Percentiles rank a stretch among this genome's conserved stretches.
Evolutionary conservation across 2,888 invertebrate species (phyloP).

Genomic region (Protophormia terraenovae): DNA sequence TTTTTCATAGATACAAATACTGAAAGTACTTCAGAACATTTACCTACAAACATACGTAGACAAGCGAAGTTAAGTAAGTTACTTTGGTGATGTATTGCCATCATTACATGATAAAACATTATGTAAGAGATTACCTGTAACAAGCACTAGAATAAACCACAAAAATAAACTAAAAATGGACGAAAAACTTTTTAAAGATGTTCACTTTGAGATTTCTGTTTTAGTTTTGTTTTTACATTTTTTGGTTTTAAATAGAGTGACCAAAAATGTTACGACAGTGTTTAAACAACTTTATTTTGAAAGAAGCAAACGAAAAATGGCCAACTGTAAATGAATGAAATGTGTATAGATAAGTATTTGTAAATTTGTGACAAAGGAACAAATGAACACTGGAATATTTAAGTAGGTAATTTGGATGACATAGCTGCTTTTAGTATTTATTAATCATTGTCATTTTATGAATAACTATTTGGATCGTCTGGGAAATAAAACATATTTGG

Average conservation of each 20-base stretch:
- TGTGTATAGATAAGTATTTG: not conserved
- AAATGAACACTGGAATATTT: too few species aligned
- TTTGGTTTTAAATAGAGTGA: not conserved
- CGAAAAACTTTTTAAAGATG: constrained; percentile 22
- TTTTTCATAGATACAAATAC: not conserved
- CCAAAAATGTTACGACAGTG: not conserved
- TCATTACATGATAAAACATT: constrained; percentile 59
- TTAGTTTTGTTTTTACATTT: not conserved
- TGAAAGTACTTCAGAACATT: not conserved
- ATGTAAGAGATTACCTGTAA: constrained; percentile 51
- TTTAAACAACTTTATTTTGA: constrained; percentile 15
- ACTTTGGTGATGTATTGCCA: constrained; percentile 53
- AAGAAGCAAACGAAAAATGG: not conserved
- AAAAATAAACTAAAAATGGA: not conserved
- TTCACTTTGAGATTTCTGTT: not conserved
- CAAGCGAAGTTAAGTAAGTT: constrained; percentile 3
- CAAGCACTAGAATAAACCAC: not conserved
- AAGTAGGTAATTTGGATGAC: too few species aligned
- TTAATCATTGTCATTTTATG: too few species aligned
- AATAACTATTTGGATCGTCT: too few species aligned
- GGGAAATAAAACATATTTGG: too few species aligned
- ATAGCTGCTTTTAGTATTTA: too few species aligned
- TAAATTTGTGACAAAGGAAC: too few species aligned
- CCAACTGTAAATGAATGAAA: not conserved
- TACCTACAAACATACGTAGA: not conserved